A percentile compares a stretch with the other conserved stretches of the same genome.
Conservation (phyloP, 2,113 vertebrate genomes). For the zebrafish (Danio rerio) region DNA sequence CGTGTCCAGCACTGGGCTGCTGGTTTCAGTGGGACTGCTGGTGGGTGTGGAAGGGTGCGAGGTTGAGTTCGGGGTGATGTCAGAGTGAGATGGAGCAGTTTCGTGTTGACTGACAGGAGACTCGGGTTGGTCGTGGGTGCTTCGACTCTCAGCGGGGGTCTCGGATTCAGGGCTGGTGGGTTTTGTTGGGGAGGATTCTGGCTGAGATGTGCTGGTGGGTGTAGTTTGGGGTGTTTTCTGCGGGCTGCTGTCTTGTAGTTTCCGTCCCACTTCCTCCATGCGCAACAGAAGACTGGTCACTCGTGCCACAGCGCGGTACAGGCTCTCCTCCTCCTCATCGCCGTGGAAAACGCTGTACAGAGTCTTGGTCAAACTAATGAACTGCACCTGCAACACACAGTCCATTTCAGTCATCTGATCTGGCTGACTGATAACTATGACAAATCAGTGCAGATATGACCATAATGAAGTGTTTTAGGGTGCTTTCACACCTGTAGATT, state of each 20-base stretch:
- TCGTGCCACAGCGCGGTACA: conserved; percentile 88
- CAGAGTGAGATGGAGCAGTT: conserved; percentile 22
- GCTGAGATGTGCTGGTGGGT: conserved; percentile 16
- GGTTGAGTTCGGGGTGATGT: conserved; percentile 37
- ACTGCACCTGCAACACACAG: conserved; percentile 80
- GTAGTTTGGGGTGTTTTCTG: conserved; percentile 36
- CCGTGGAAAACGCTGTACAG: conserved; percentile 94
- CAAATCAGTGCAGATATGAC: too few species aligned
- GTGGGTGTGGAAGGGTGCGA: conserved; percentile 46
- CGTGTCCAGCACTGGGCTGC: conserved; percentile 53
- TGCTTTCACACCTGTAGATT: too few species aligned
- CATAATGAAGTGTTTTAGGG: too few species aligned
- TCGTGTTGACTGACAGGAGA: conserved; percentile 24
- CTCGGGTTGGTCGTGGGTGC: neutral
- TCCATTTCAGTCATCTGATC: too few species aligned
- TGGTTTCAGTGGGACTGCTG: conserved; percentile 55
- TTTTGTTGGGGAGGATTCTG: neutral
- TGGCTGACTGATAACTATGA: too few species aligned
- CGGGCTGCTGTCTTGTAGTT: conserved; percentile 70
- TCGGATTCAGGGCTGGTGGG: neutral
- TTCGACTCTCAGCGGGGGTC: neutral
- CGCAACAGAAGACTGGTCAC: conserved; percentile 88
- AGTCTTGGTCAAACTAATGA: conserved; percentile 96
- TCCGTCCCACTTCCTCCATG: conserved; percentile 75
- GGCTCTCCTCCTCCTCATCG: conserved; percentile 87